Conservation (phyloP, 2,113 vertebrate genomes). For the Solenodon paradoxus region DNA sequence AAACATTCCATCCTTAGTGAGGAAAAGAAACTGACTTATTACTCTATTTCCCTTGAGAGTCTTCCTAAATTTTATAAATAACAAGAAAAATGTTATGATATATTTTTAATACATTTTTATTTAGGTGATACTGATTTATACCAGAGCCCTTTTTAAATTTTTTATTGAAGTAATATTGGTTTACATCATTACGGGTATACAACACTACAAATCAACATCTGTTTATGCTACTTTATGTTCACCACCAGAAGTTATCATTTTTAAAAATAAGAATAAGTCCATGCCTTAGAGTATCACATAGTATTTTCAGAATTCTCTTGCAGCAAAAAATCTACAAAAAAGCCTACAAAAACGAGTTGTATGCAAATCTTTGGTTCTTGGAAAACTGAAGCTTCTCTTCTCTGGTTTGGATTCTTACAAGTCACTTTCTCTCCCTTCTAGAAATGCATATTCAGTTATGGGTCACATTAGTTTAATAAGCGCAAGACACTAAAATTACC, state of each 20-base stretch:
- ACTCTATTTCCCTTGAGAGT: not conserved
- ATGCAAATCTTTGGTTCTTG: not conserved
- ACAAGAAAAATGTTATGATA: not conserved
- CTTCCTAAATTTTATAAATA: conserved; percentile 11
- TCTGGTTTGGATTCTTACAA: not conserved
- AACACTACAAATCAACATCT: no score
- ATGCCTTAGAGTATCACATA: not conserved
- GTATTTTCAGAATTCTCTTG: not conserved
- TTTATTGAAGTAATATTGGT: no score
- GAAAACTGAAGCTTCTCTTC: not conserved
- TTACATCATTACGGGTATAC: no score
- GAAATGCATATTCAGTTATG: not conserved
- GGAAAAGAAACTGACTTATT: not conserved
- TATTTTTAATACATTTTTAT: no score
- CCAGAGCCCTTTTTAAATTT: no score
- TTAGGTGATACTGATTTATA: no score
- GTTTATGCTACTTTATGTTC: no score
- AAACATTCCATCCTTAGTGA: not conserved
- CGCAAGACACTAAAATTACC: not conserved
- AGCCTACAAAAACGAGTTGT: not conserved
- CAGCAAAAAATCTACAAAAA: not conserved
- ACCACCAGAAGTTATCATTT: not conserved
- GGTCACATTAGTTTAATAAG: not conserved
- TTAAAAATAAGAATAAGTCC: not conserved
- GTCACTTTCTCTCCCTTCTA: not conserved